Base-by-base conservation (phyloP, 1,140 invertebrate genomes). In the Conus ventricosus region DNA sequence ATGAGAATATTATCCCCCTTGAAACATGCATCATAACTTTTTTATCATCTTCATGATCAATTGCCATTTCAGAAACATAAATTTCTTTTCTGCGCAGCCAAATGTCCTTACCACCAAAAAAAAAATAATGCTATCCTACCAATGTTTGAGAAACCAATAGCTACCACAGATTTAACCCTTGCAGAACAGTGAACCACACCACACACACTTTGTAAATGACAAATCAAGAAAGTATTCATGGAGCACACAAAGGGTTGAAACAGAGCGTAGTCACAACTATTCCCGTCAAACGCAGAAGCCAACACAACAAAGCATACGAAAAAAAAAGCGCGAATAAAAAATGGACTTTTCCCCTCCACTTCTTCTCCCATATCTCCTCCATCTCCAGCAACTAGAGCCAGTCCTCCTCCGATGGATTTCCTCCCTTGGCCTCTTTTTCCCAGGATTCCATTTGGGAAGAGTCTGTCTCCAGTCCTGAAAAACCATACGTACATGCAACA, bases 391-490 rank as follows among this genome's bases (percentile, higher is more conserved):
- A 8, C 80, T 13, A 81, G 39, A 4, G 53, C 20, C 5, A 23
- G 39, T 81, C 80, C 80, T 81, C 39, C 15, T 81, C 80, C 7
- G 80, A 20, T 51, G 23, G 51, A 55, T 7, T 54, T 10, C 23
- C 51, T 54, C 23, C 80, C 3, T 7, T 54, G 5, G 11, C 39
- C 23, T 53, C 51, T 54, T 54, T 81, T 10, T 23, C 39, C 27
- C 7, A 81, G 27, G 80, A 15, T 23, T 81, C 80, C 51, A 51
- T 54, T 23, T 54, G 39, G 17, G 80, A 51, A 4, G 13, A 13
- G 7, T 81, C 80, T 15, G 80, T 81, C 10, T 81, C 80, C 80
- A 81, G 20, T 81, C 51, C 80, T 81, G 80, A 17, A 39, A 78
- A 39, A 51, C 25, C 67, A 75, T 25, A 15, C n/a, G 7, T 75